Evolutionary conservation across 2,797 vertebrate species (phyloP), one percentile per base, ranked within the genome.

Genomic region (Oryzias dopingdopingensis): DNA sequence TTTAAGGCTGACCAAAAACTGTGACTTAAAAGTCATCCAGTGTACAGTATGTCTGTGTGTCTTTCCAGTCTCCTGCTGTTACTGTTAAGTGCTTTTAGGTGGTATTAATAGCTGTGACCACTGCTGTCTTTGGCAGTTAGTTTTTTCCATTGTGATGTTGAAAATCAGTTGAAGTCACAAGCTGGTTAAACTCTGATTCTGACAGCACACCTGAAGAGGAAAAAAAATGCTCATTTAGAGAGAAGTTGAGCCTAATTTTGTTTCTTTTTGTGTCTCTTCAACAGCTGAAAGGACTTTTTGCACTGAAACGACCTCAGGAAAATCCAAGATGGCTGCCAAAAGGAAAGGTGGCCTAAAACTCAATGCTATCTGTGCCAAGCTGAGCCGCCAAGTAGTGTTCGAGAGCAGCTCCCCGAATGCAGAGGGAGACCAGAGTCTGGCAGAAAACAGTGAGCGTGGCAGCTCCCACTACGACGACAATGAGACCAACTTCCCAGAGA

Each of bases 321-420:
- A 95, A 94, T 89, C 95, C 91, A 92, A 96, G 45, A 99, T 98
- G 97, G 97, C 97, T 84, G 93, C 96, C 94, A 98, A 98, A 92
- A 96, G 97, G 90, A 99, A 99, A 94, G 96, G 97, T 86, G 97
- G 97, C 94, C 94, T 99, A 93, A 99, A 99, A 90, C 94, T 99
- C 59, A 99, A 99, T 0, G 96, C 96, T 75, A 99, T 99, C 93
- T 99, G 97, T 86, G 97, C 96, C 94, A 99, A 99, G 94, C 93
- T 99, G 85, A 99, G 96, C 91, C 96, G 96, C 80, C 97, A 99
- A 89, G 96, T 99, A 74, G 95, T 96, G 80, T 95, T 94, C 2
- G 96, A 98, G 83, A 91, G 92, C 76, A 93, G 89, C 74, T 93
- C 95, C 42, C 92, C 95, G 50, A 91, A 93, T 49, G 88, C 90